Conservation (phyloP, 2,113 vertebrate species). For the Australoheros scitulus region DNA sequence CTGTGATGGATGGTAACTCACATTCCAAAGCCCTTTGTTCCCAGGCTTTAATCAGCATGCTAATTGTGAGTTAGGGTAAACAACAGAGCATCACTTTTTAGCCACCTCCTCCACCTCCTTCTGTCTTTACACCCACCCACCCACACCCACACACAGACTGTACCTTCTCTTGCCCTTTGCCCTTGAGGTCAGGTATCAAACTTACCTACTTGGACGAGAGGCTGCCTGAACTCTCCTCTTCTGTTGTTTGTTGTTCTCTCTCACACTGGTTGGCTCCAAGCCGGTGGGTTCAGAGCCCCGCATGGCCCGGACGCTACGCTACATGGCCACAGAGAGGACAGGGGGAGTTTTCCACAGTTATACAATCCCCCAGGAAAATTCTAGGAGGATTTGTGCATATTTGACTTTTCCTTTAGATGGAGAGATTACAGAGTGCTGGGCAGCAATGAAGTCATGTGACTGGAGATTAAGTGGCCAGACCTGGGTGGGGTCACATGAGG, state of each 20-base stretch:
- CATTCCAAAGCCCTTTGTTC: constrained; percentile 75
- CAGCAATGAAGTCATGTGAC: constrained; percentile 73
- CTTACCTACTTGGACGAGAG: constrained; percentile 41
- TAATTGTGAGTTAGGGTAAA: constrained; percentile 73
- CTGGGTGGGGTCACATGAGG: constrained; percentile 63
- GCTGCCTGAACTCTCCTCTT: neutral
- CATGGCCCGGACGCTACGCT: constrained; percentile 3
- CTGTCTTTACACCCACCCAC: neutral
- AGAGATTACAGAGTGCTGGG: constrained; percentile 58
- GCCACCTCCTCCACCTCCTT: neutral
- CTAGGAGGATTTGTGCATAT: constrained; percentile 73
- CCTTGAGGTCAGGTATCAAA: constrained; percentile 47
- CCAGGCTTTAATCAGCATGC: constrained; percentile 70
- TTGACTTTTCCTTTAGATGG: constrained; percentile 70
- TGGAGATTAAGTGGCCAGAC: constrained; percentile 65
- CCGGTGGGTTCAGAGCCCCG: constrained; percentile 9
- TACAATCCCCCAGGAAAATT: constrained; percentile 48
- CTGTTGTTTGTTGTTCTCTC: constrained; percentile 41
- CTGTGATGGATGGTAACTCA: constrained; percentile 61
- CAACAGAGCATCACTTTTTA: constrained; percentile 66
- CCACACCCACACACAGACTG: constrained; percentile 12
- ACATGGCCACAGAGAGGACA: constrained; percentile 21
- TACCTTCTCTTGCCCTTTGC: constrained; percentile 55
- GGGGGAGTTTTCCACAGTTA: constrained; percentile 40
- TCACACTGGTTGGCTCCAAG: constrained; percentile 61